These are phyloP conservation scores for Branchinecta lynchi DNA, from an alignment of 1,140 invertebrate species.

Conservation along the genomic window DNA sequence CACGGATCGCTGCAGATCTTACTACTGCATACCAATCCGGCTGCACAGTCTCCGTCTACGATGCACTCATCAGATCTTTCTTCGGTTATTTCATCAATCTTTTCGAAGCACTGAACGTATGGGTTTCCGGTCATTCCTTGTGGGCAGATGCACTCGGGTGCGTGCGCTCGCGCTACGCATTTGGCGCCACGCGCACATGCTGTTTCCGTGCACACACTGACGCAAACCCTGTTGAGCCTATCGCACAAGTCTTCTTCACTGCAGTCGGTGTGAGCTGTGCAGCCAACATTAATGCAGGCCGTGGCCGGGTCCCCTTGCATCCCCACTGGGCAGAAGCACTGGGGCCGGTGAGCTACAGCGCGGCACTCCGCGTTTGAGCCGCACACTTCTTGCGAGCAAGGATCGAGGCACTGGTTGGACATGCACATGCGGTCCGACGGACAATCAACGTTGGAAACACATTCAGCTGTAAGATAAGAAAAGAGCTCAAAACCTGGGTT, in stretches of 20 bases:
- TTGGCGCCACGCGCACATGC: conserved; percentile 55
- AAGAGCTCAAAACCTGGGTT: not conserved
- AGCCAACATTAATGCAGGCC: conserved; percentile 62
- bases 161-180: conserved; percentile 55
- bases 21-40: conserved; percentile 36
- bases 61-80: conserved; percentile 26
- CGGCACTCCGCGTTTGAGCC: conserved; percentile 61
- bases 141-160: conserved; percentile 58
- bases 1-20: conserved; percentile 43
- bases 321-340: conserved; percentile 63
- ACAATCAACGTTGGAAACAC: conserved; percentile 61
- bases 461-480: conserved; percentile 49
- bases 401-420: conserved; percentile 58
- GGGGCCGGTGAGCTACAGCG: conserved; percentile 51
- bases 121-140: conserved; percentile 59
- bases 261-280: conserved; percentile 78
- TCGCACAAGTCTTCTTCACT: conserved; percentile 70
- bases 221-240: conserved; percentile 60
- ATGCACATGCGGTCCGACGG: conserved; percentile 67
- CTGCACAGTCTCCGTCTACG: conserved; percentile 41
- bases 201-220: conserved; percentile 58
- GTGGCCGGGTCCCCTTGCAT: conserved; percentile 65
- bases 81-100: not conserved
- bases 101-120: conserved; percentile 46
- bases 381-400: conserved; percentile 51